These are phyloP conservation scores for Acropora tenuis DNA, from an alignment of 64 coral and sea anemone genomes.

Conservation along the genomic window DNA sequence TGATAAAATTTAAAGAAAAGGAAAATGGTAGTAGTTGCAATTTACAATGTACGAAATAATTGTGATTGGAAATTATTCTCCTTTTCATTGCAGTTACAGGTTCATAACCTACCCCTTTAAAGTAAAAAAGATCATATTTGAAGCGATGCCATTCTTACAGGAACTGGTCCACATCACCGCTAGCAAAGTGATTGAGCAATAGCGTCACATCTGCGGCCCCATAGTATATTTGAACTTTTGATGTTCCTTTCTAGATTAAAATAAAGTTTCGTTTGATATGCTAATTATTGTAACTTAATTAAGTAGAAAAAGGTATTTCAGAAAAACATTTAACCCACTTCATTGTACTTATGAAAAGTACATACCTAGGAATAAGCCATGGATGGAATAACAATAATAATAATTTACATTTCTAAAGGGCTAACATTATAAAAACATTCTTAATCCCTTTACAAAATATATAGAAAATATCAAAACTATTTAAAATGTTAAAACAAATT, in stretches of 20 bases:
- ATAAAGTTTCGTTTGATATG: background rate
- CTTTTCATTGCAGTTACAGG: constrained; percentile 10
- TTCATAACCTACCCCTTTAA: constrained; percentile 35
- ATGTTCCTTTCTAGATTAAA: constrained; percentile 24
- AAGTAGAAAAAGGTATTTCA: background rate
- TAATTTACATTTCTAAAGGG: too few species aligned
- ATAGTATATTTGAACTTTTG: constrained; percentile 26
- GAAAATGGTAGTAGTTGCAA: constrained; percentile 1
- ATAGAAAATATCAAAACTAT: too few species aligned
- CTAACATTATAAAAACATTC: too few species aligned
- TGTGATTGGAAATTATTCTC: background rate
- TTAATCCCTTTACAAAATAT: too few species aligned
- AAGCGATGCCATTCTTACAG: constrained; percentile 39
- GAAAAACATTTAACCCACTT: background rate
- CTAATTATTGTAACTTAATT: background rate
- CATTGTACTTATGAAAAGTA: background rate
- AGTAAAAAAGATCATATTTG: constrained; percentile 41
- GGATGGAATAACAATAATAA: background rate
- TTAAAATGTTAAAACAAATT: too few species aligned
- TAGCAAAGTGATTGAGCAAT: constrained; percentile 37
- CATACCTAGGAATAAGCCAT: constrained; percentile 21
- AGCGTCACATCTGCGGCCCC: constrained; percentile 24
- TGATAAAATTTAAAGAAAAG: background rate
- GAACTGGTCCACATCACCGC: constrained; percentile 16
- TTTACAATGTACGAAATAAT: constrained; percentile 13